These are phyloP conservation scores for Lucilia cuprina DNA, from an alignment of 1,140 invertebrate genomes.

Conservation along the genomic window DNA sequence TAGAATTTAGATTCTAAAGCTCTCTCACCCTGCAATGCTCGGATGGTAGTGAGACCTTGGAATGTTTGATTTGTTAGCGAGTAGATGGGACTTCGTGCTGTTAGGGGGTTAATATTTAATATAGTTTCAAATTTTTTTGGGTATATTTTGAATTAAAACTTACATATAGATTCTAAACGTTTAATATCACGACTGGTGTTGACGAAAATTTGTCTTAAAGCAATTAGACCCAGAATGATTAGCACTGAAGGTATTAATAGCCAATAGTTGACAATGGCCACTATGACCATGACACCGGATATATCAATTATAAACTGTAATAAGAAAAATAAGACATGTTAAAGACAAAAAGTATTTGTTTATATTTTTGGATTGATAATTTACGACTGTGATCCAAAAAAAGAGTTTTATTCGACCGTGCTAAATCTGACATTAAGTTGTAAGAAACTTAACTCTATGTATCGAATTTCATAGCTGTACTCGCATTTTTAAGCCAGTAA, in stretches of 20 bases:
- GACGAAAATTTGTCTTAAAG: conserved; percentile 76
- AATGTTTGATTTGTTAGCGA: conserved; percentile 82
- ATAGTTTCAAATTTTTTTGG: background rate
- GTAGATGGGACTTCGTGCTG: conserved; percentile 81
- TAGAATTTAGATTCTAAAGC: conserved; percentile 78
- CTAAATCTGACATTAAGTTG: too few species aligned
- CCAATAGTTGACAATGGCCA: conserved; percentile 80
- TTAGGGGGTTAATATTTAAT: conserved; percentile 41
- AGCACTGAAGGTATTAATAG: conserved; percentile 75
- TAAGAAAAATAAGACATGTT: background rate
- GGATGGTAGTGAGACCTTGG: conserved; percentile 80
- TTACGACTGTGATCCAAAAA: too few species aligned
- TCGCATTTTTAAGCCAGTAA: too few species aligned
- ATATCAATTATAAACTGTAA: conserved; percentile 70
- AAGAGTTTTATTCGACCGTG: too few species aligned
- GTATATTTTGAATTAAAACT: conserved; percentile 44
- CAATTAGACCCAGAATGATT: conserved; percentile 71
- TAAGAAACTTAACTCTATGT: too few species aligned
- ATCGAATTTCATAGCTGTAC: too few species aligned
- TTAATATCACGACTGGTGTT: conserved; percentile 81
- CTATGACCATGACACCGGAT: conserved; percentile 71
- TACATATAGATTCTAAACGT: conserved; percentile 80
- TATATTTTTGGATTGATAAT: too few species aligned
- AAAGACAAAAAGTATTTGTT: background rate
- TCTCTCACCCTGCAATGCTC: conserved; percentile 74